phyloP scores from a whole-genome alignment of 53 echinoderm and acorn worm species.

The Echinarachnius parma region DNA sequence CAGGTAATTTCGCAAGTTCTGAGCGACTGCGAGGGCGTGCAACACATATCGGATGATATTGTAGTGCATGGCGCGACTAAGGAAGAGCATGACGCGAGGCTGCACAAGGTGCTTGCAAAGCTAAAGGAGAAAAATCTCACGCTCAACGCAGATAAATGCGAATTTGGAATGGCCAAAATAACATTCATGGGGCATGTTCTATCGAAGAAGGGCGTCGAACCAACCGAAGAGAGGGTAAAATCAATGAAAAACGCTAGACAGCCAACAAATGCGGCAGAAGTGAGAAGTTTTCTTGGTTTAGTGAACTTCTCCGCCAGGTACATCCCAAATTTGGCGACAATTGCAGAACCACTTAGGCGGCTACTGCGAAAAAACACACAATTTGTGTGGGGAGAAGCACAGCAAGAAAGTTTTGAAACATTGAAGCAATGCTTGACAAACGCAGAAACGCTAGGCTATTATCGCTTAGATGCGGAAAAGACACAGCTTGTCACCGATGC shows the following conservation, averaged over 20 bases:
- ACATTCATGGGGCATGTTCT: constrained; percentile 52
- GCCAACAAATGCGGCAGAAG: constrained; percentile 45
- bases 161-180: constrained; percentile 46
- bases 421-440: constrained; percentile 39
- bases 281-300: constrained; percentile 61
- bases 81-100: constrained; percentile 56
- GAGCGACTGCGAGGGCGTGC: constrained; percentile 52
- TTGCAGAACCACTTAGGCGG: constrained; percentile 50
- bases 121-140: constrained; percentile 54
- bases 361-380: constrained; percentile 31
- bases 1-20: constrained; percentile 53
- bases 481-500: constrained; percentile 56
- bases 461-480: constrained; percentile 33
- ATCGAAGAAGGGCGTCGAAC: constrained; percentile 52
- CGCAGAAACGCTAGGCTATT: constrained; percentile 42
- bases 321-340: constrained; percentile 58
- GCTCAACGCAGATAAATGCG: constrained; percentile 50
- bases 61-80: constrained; percentile 41
- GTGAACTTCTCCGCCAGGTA: constrained; percentile 67
- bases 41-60: constrained; percentile 70
- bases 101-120: constrained; percentile 39
- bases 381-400: constrained; percentile 52
- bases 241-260: constrained; percentile 43
- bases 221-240: constrained; percentile 48
- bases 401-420: constrained; percentile 44